Conservation (phyloP, 2,888 invertebrate genomes). For the Caenorhabditis imperialis region DNA sequence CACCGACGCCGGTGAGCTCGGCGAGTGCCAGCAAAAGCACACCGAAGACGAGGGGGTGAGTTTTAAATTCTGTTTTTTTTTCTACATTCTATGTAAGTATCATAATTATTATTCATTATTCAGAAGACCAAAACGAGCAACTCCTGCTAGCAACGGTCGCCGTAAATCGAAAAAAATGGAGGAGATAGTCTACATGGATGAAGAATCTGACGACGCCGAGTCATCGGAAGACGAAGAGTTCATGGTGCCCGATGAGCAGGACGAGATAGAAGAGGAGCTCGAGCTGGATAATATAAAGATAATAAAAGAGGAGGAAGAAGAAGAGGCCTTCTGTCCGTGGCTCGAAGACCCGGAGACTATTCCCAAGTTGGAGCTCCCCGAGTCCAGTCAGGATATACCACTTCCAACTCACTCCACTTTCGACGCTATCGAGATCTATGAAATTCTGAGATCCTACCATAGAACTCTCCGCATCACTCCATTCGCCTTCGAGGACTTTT, state of each 20-base stretch:
- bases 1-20: background rate
- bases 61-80: too few relatives aligned
- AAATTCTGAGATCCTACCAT: constrained; percentile 93
- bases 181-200: constrained; percentile 42
- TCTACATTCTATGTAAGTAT: too few relatives aligned
- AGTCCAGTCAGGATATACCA: constrained; percentile 60
- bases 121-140: constrained; percentile 27
- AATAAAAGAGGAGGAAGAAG: constrained; percentile 1
- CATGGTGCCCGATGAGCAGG: constrained; percentile 9
- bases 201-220: constrained; percentile 25
- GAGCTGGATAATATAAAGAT: constrained; percentile 18
- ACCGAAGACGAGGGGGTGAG: constrained; percentile 14
- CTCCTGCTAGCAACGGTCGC: constrained; percentile 4
- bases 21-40: constrained; percentile 1
- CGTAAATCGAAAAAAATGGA: constrained; percentile 28
- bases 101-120: constrained; percentile 2
- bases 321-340: constrained; percentile 64
- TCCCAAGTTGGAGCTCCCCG: constrained; percentile 65
- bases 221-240: constrained; percentile 39
- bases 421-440: constrained; percentile 83
- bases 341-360: constrained; percentile 59
- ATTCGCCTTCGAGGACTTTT: constrained; percentile 95
- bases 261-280: constrained; percentile 21
- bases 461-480: constrained; percentile 90
- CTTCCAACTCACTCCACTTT: constrained; percentile 50